Conservation (phyloP, 2,797 vertebrate species). For the Bufotes viridis region DNA sequence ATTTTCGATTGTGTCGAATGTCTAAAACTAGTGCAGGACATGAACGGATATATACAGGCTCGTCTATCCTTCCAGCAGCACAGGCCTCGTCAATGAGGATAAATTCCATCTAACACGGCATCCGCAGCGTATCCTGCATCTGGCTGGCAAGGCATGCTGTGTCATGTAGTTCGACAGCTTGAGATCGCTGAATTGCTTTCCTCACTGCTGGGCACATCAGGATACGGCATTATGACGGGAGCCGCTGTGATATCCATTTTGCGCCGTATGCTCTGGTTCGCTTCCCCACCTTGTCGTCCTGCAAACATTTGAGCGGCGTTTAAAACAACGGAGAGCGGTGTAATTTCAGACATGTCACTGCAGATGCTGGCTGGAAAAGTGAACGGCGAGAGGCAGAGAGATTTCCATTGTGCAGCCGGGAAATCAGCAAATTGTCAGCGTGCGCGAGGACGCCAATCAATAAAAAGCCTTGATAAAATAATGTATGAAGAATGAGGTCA, state of each 20-base stretch:
- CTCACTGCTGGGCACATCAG: neutral
- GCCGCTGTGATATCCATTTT: neutral
- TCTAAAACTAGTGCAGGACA: neutral
- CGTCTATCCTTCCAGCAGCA: neutral
- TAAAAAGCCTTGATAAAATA: conserved; percentile 30
- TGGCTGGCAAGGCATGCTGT: conserved; percentile 7
- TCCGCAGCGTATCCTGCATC: neutral
- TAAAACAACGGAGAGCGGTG: conserved; percentile 20
- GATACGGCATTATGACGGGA: neutral
- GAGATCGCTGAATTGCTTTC: neutral
- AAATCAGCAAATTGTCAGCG: conserved; percentile 44
- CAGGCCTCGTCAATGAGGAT: neutral
- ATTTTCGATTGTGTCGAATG: no score
- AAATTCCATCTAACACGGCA: neutral
- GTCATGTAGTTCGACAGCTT: conserved; percentile 12
- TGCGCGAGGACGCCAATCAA: conserved; percentile 42
- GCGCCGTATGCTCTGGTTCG: neutral
- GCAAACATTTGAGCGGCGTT: conserved; percentile 44
- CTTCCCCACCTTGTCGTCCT: neutral
- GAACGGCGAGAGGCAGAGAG: neutral
- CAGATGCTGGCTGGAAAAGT: conserved; percentile 36
- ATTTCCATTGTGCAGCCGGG: conserved; percentile 40
- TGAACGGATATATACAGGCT: neutral
- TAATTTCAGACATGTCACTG: conserved; percentile 37
- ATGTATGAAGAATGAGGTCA: conserved; percentile 40